Base-by-base conservation (phyloP, 2,797 vertebrate species). In the Enteromius thamalakanensis region DNA sequence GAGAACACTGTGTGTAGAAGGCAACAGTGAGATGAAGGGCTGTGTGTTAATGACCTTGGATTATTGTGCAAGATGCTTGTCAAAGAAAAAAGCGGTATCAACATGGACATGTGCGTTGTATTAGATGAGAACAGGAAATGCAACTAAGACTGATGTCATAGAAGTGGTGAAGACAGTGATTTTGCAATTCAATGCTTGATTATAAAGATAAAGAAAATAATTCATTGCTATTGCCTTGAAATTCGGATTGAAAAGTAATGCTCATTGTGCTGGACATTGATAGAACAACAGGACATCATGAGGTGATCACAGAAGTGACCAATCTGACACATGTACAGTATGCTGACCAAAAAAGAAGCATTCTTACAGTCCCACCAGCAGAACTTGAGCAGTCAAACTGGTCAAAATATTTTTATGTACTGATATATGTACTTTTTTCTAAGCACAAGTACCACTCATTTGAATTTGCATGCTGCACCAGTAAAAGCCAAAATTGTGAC, bases 1-100 rank as follows among this genome's bases (percentile, higher is more conserved):
- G 79, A 60, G 6, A 67, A 10, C 53, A 53, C 60, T 6, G 53
- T 26, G 34, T 49, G 45, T 71, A 42, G 60, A 40, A 45, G 69
- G 71, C 53, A 32, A 34, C 34, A 37, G 42, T 51, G 34, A 80
- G 74, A 80, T 81, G 53, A 83, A 76, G 74, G 76, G 69, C 47
- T 82, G 75, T 51, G 32, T 75, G 53, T 68, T 72, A 74, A 78
- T 84, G 83, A 62, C 42, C 32, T 32, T 15, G 64, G 29, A 58
- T 53, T 80, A 67, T 82, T 82, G 62, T 55, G 10, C 37, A 58
- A 75, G 45, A 49, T 0, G 1, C 45, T 65, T 62, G 42, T 26
- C 58, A 58, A 49, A 65, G 7, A 14, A 9, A 37, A n/a, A 9
- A 68, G 32, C 21, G 17, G 67, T 79, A 53, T 51, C 23, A 42